Evolutionary conservation across 2,797 vertebrate species (phyloP), one percentile per base, ranked within the genome.

Genomic region (Ctenopoma multispine): DNA sequence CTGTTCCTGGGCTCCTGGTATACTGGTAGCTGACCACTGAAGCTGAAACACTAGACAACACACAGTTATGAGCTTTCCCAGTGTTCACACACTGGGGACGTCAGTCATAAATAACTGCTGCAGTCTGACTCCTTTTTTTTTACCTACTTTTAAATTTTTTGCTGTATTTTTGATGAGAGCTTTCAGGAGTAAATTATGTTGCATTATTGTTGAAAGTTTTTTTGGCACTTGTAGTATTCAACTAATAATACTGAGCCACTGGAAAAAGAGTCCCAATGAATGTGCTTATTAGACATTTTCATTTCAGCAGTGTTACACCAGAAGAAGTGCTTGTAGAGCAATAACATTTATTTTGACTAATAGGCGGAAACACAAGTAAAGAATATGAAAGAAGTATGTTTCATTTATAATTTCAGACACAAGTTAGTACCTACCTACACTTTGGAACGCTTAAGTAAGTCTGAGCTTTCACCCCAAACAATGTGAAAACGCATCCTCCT

Each of bases 1-100:
- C 41, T 46, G 20, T 27, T 44, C 9, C 41, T 61, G 61, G 50
- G 49, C 46, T 50, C 69, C 75, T 77, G 69, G 61, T 67, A 29
- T 23, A 55, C 69, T 65, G 75, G 72, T 79, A 85, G 85, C 84
- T 79, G 59, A 83, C 76, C 81, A 82, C 87, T 82, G 84, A 68
- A 63, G 63, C 74, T 84, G 57, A 84, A 79, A 75, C 63, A 63
- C 69, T 62, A 75, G 64, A 79, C 15, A 15, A 72, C 62, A 64
- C 0, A 0, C 11, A n/a, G 63, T 69, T 48, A 53, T 57, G 49
- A 9, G 29, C 24, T 54, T n/a, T 70, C 31, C 38, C 43, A 14
- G n/a, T 41, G 41, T 65, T 75, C 31, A 46, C 36, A 50, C 61
- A 60, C 64, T 73, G 60, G 57, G 47, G 36, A 59, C 10, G 14